Percentiles rank a stretch among this genome's conserved stretches.
Conservation (phyloP, 2,113 vertebrate genomes). For the Menura novaehollandiae region DNA sequence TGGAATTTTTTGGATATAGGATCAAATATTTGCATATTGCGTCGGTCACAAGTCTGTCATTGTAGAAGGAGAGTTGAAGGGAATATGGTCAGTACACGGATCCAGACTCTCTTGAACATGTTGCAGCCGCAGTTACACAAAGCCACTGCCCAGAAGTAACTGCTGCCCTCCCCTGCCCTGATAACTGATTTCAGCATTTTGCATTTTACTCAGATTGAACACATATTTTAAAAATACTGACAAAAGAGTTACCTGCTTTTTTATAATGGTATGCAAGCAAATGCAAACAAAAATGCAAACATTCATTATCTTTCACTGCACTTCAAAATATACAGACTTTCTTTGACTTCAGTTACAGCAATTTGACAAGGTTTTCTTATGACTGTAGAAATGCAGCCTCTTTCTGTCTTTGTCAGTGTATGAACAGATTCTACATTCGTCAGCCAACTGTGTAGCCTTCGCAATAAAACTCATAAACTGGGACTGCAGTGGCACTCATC, state of each 20-base stretch:
- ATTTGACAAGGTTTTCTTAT: neutral
- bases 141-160: neutral
- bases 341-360: neutral
- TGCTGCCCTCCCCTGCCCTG: neutral
- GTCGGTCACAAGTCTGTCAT: neutral
- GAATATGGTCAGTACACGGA: neutral
- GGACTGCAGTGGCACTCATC: neutral
- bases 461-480: neutral
- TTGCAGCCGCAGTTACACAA: neutral
- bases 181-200: neutral
- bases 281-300: neutral
- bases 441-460: neutral
- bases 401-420: neutral
- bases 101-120: rapidly evolving
- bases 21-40: neutral
- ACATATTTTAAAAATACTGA: neutral
- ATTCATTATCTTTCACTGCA: neutral
- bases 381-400: neutral
- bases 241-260: neutral
- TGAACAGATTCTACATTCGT: neutral
- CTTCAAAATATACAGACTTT: neutral
- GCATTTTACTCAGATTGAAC: neutral
- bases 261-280: neutral
- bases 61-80: neutral
- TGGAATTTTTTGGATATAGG: neutral